A percentile compares a stretch with the other conserved stretches of the same genome.
Conservation (phyloP, 2,888 invertebrate genomes). For the Linnaemya vulpina region DNA sequence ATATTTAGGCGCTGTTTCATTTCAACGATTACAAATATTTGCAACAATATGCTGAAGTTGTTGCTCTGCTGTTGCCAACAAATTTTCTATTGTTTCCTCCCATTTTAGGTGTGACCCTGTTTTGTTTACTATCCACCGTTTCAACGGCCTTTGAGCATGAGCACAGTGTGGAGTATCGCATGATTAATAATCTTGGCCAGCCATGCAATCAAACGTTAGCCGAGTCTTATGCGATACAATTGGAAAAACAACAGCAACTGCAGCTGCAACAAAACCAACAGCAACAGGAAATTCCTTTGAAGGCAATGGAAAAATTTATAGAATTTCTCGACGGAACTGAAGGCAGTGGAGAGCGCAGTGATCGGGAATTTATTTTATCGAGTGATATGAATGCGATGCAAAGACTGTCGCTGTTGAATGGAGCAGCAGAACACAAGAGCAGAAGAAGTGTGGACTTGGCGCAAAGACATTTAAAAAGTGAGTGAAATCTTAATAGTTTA, state of each 20-base stretch:
- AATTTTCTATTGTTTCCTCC: conserved; percentile 22
- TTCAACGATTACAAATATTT: conserved; percentile 41
- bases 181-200: conserved; percentile 78
- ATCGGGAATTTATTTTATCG: conserved; percentile 45
- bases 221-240: conserved; percentile 66
- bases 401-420: conserved; percentile 57
- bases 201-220: conserved; percentile 78
- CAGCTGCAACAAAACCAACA: conserved; percentile 19
- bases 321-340: conserved; percentile 60
- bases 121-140: conserved; percentile 86
- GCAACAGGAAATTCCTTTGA: conserved; percentile 42
- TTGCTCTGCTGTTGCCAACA: conserved; percentile 38
- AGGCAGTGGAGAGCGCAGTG: conserved; percentile 46
- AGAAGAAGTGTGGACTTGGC: background rate
- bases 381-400: conserved; percentile 34
- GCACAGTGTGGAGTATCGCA: conserved; percentile 76
- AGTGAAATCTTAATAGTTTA: background rate
- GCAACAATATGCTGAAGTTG: conserved; percentile 18
- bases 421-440: background rate
- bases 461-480: background rate
- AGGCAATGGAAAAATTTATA: conserved; percentile 41
- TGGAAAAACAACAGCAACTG: conserved; percentile 12
- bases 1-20: conserved; percentile 46
- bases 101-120: conserved; percentile 82
- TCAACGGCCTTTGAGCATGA: conserved; percentile 88